phyloP scores from a whole-genome alignment of 2,113 vertebrate genomes.

The Myodes glareolus region DNA sequence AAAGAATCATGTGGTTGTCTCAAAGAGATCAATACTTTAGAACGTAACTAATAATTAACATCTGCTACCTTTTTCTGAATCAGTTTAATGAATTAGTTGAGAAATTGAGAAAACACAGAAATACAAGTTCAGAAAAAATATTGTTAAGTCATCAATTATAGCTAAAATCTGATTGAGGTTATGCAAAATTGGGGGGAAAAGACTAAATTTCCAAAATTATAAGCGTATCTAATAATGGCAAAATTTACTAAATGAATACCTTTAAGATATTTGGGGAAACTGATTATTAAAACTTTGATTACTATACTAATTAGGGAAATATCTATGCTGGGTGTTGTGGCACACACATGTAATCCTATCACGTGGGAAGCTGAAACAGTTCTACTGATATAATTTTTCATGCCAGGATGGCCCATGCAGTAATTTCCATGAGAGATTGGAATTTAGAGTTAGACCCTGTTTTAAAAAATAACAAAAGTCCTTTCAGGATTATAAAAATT shows the following conservation, averaged over 20 bases:
- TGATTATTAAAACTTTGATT: slow-evolving; percentile 15
- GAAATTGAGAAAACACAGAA: slow-evolving; percentile 40
- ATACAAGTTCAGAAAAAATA: slow-evolving; percentile 9
- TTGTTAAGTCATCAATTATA: not conserved
- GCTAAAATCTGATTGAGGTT: not conserved
- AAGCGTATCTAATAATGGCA: not conserved
- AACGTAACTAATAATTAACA: slow-evolving; percentile 26
- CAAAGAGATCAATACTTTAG: slow-evolving; percentile 42
- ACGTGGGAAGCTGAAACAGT: not conserved
- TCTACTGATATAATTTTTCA: not conserved
- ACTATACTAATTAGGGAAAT: slow-evolving; percentile 22
- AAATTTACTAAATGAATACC: slow-evolving; percentile 39
- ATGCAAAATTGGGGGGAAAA: slow-evolving; percentile 18
- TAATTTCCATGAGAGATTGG: not conserved
- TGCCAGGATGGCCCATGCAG: not conserved
- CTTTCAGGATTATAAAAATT: not conserved
- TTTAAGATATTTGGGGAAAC: not conserved
- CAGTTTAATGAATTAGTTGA: slow-evolving; percentile 30
- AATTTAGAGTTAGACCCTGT: not conserved
- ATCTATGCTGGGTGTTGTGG: not conserved
- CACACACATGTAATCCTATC: not conserved
- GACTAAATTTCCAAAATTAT: not conserved
- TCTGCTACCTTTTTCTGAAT: not conserved
- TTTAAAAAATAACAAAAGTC: not conserved
- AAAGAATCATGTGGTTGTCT: slow-evolving; percentile 32